These are phyloP conservation scores for Colletes gigas DNA, from an alignment of 1,140 invertebrate species.

Conservation along the genomic window DNA sequence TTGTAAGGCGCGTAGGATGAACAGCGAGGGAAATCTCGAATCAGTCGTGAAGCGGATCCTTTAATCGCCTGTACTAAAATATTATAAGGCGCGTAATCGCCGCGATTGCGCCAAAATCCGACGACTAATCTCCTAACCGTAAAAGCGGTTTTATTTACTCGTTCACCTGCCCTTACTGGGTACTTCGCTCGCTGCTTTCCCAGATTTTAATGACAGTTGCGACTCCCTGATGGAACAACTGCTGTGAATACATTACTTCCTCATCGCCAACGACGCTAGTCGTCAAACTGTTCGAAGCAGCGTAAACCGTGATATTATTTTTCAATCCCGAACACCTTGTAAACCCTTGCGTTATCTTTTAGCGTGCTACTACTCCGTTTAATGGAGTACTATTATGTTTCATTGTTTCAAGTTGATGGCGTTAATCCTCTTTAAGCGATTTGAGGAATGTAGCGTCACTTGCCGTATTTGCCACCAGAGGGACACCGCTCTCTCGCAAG, in stretches of 20 bases:
- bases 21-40: conserved; percentile 27
- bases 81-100: conserved; percentile 67
- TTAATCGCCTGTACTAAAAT: conserved; percentile 69
- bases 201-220: conserved; percentile 56
- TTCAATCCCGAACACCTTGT: too few species aligned
- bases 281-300: background rate
- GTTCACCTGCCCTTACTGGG: conserved; percentile 32
- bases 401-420: too few species aligned
- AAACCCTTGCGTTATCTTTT: too few species aligned
- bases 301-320: background rate
- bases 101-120: conserved; percentile 62
- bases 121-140: conserved; percentile 64
- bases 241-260: conserved; percentile 36
- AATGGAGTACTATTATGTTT: too few species aligned
- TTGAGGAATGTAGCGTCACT: too few species aligned
- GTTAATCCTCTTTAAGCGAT: too few species aligned
- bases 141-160: conserved; percentile 67
- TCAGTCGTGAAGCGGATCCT: conserved; percentile 61
- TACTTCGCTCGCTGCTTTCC: conserved; percentile 46
- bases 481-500: too few species aligned
- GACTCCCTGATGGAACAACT: background rate
- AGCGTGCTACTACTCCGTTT: too few species aligned
- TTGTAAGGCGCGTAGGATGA: background rate
- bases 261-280: background rate
- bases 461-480: too few species aligned